Percentiles rank a stretch among this genome's conserved stretches.
These are phyloP conservation scores for Pomatorhinus ruficollis DNA, from an alignment of 2,113 vertebrate genomes.

Conservation along the genomic window DNA sequence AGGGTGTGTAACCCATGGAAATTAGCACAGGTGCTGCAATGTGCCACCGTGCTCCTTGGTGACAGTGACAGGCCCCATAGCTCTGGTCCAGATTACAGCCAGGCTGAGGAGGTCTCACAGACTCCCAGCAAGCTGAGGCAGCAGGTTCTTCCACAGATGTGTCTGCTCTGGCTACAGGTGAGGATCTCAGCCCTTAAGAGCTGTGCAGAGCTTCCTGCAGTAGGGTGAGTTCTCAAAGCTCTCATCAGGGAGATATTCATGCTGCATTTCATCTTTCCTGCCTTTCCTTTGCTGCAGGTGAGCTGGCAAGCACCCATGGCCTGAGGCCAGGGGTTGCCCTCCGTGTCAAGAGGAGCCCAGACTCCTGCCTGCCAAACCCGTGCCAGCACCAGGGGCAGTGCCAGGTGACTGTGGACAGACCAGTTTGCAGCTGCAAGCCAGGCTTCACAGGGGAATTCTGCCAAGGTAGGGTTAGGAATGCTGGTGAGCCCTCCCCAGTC, in stretches of 20 bases:
- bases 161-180: accelerated
- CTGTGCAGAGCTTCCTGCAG: neutral
- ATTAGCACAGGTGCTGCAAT: neutral
- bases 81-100: neutral
- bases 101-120: neutral
- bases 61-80: neutral
- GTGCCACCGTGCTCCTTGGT: neutral
- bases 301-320: accelerated
- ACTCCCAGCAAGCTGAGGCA: neutral
- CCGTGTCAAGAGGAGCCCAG: neutral
- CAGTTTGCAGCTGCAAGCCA: conserved; percentile 42
- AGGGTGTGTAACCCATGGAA: neutral
- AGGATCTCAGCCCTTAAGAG: neutral
- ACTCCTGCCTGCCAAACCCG: neutral
- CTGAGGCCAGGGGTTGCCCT: neutral
- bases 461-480: conserved; percentile 36
- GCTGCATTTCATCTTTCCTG: neutral
- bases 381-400: conserved; percentile 55
- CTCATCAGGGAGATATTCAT: neutral
- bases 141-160: neutral
- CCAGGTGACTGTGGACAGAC: neutral
- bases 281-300: neutral
- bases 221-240: accelerated
- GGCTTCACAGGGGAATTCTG: conserved; percentile 51
- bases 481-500: neutral